Base-by-base conservation (phyloP, 2,113 vertebrate genomes). In the Pteronura brasiliensis region DNA sequence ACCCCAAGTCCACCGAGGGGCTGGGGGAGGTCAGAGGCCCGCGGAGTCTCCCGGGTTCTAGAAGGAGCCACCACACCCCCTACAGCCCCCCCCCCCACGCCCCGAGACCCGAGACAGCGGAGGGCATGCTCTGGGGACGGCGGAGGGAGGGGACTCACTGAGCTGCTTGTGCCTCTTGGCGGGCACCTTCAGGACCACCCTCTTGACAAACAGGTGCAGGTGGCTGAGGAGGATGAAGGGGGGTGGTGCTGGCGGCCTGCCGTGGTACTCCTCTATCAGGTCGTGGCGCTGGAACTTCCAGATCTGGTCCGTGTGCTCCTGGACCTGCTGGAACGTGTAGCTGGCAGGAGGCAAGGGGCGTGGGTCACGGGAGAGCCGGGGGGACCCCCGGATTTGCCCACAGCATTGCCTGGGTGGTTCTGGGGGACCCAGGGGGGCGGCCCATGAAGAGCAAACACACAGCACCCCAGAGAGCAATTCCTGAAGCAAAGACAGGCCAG, bases 231-330 rank as follows among this genome's bases (percentile, higher is more conserved):
- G 98, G 98, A 99, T 99, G 97, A 99, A 98, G 39, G 99, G 99
- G 0, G 99, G 99, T 0, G 99, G 99, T 0, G 99, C 99, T 0
- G 99, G 98, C 0, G 99, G 99, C 4, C 99, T 99, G 69, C 99
- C 98, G 2, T 99, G 99, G 97, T 99, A 99, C 88, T 99, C 99
- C 97, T 99, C 99, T 0, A 99, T 99, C 74, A 99, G 98, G 97
- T 99, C 98, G 0, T 99, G 99, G 39, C 99, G 98, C 98, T 99
- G 99, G 98, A 99, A 99, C 99, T 99, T 99, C 99, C 99, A 99
- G 98, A 99, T 99, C 84, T 98, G 99, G 98, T 99, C 99, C 0
- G 99, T 99, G 98, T 99, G 99, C 93, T 99, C 99, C 97, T 99
- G 99, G 1, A 99, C 99, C 97, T 99, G 98, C 99, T 99, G 99